Conservation (phyloP, 2,888 invertebrate species). For the Pharmacophagus antenor region DNA sequence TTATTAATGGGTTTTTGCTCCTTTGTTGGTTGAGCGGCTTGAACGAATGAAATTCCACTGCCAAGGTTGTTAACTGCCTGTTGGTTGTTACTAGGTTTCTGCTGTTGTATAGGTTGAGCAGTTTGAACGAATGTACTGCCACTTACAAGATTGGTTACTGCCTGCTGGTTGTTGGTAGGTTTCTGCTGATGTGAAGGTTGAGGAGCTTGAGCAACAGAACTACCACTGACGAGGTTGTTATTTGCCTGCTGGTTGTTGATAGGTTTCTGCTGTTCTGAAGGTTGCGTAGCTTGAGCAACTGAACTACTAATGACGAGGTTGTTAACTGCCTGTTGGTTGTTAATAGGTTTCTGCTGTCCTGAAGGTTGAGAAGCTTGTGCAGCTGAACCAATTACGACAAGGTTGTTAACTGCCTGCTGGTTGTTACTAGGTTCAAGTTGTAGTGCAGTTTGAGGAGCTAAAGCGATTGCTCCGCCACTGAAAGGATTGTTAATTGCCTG, state of each 20-base stretch:
- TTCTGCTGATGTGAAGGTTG: not conserved
- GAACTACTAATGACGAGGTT: not conserved
- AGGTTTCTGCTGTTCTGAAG: not conserved
- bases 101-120: not conserved
- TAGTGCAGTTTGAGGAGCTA: not conserved
- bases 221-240: not conserved
- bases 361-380: not conserved
- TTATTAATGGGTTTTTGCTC: not conserved
- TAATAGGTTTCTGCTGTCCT: not conserved
- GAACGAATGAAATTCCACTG: not conserved
- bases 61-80: not conserved
- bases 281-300: not conserved
- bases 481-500: not conserved
- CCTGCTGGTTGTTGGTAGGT: not conserved
- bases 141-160: not conserved
- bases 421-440: not conserved
- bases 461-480: not conserved
- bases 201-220: too few relatives aligned
- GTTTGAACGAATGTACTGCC: not conserved
- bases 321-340: not conserved
- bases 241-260: not conserved
- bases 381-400: not conserved
- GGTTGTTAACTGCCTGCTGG: not conserved
- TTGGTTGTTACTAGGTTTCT: not conserved
- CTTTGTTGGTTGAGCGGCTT: not conserved